Evolutionary conservation across 1,140 invertebrate genomes (phyloP).

Genomic region (Bombus waltoni): DNA sequence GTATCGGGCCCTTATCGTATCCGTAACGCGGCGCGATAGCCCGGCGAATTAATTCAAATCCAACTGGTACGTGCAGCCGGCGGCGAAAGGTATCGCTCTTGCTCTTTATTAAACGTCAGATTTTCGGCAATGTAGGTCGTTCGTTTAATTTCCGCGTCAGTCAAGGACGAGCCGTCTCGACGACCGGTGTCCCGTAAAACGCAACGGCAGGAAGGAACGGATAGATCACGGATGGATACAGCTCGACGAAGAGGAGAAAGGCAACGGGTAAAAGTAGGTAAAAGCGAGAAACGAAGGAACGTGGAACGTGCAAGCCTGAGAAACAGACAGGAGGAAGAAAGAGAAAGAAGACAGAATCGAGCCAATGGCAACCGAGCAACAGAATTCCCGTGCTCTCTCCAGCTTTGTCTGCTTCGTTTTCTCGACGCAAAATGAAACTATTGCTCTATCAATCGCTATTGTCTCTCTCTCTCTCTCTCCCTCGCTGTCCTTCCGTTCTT

Average conservation of each 20-base stretch:
- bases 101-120: constrained; percentile 44
- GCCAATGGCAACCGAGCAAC: background rate
- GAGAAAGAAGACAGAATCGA: too few species aligned
- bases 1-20: background rate
- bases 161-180: background rate
- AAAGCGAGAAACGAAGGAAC: background rate
- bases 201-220: background rate
- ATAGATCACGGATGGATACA: background rate
- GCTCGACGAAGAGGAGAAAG: background rate
- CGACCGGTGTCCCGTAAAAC: constrained; percentile 11
- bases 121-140: constrained; percentile 39
- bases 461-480: background rate
- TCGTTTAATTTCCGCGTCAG: constrained; percentile 46
- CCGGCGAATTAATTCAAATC: constrained; percentile 37
- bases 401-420: constrained; percentile 49
- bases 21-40: background rate
- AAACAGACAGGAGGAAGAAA: too few species aligned
- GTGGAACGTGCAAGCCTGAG: too few species aligned
- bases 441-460: constrained; percentile 66
- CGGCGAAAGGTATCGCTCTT: constrained; percentile 2
- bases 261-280: background rate
- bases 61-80: background rate
- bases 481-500: background rate
- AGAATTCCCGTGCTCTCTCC: constrained; percentile 10
- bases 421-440: constrained; percentile 67